These are phyloP conservation scores for Erythrocercus mccallii DNA, from an alignment of 2,113 vertebrate species.

Conservation along the genomic window DNA sequence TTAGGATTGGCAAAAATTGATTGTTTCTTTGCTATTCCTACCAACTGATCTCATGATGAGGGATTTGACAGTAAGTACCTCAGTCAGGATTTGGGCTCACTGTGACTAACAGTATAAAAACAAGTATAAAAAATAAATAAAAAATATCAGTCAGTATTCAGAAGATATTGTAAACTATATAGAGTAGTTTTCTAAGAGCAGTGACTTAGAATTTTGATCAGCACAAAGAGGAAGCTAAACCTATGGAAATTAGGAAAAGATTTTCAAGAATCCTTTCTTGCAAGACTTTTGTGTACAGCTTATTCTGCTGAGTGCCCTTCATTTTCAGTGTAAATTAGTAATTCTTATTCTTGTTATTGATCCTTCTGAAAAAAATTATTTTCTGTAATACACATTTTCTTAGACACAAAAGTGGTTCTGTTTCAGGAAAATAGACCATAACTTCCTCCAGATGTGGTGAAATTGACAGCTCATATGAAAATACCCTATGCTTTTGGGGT, in stretches of 20 bases:
- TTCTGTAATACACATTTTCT: background rate
- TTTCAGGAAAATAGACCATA: background rate
- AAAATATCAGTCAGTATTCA: background rate
- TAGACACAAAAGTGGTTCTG: background rate
- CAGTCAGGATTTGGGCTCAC: background rate
- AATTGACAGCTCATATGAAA: background rate
- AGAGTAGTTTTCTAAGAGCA: background rate
- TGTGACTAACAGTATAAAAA: background rate
- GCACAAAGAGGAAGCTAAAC: background rate
- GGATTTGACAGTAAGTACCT: background rate
- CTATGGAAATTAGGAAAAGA: background rate
- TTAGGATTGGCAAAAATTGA: background rate
- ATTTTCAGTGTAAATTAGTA: background rate
- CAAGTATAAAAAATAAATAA: accelerated
- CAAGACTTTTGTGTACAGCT: background rate
- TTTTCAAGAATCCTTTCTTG: background rate
- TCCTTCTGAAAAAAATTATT: background rate
- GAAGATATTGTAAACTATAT: background rate
- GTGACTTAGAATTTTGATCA: background rate
- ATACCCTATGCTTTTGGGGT: background rate
- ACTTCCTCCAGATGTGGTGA: background rate
- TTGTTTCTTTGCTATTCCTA: background rate
- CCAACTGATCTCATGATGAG: background rate
- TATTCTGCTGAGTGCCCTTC: background rate
- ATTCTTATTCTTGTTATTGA: background rate